phyloP scores from a whole-genome alignment of 2,113 vertebrate genomes.

The Urocynchramus pylzowi region DNA sequence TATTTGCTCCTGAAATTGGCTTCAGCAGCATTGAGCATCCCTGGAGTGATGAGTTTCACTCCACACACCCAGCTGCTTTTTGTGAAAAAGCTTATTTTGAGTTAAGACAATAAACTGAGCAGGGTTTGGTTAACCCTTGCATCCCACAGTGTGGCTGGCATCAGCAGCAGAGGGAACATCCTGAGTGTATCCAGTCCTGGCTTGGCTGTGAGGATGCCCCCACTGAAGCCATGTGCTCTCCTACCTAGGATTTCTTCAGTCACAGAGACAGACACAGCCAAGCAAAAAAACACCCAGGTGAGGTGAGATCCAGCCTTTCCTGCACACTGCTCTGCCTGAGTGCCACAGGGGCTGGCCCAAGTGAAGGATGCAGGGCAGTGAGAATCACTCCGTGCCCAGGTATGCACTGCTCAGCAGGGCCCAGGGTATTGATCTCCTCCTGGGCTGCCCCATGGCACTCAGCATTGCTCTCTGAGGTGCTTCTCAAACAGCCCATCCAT shows the following conservation, averaged over 20 bases:
- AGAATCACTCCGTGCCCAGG: background rate
- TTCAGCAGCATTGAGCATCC: background rate
- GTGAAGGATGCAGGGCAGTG: background rate
- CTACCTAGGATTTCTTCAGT: background rate
- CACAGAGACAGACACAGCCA: background rate
- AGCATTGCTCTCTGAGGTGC: background rate
- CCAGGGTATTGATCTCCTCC: rapidly evolving
- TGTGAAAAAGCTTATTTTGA: background rate
- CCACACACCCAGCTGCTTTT: background rate
- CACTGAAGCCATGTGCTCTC: background rate
- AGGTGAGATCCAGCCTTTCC: background rate
- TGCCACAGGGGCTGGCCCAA: rapidly evolving
- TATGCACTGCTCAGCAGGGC: rapidly evolving
- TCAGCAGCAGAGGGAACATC: background rate
- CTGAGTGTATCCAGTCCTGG: background rate
- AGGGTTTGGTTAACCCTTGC: background rate
- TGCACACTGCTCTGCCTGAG: rapidly evolving
- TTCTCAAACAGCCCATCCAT: background rate
- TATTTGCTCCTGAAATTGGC: slow-evolving; percentile 36
- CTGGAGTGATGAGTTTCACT: background rate
- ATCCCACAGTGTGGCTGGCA: rapidly evolving
- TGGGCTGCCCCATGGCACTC: rapidly evolving
- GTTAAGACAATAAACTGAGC: background rate
- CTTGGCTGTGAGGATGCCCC: rapidly evolving
- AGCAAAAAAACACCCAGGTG: background rate